Evolutionary conservation across 1,140 invertebrate genomes (phyloP).

Genomic region (Limonius californicus): DNA sequence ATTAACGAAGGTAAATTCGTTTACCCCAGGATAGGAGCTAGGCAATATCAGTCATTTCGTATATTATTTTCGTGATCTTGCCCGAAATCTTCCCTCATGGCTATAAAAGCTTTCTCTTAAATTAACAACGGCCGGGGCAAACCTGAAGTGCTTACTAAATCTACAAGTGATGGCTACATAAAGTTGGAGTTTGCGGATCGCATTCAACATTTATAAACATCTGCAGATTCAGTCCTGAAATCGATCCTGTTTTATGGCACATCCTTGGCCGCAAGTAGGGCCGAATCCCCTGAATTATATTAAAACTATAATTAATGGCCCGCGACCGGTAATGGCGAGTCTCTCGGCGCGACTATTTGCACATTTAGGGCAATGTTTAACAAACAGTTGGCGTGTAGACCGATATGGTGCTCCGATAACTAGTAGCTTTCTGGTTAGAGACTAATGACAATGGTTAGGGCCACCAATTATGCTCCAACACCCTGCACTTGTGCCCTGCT

Average conservation of each 20-base stretch:
- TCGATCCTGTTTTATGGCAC: not conserved
- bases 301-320: not conserved
- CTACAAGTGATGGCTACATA: conserved; percentile 14
- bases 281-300: conserved; percentile 7
- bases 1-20: not conserved
- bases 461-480: not conserved
- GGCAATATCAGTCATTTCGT: conserved; percentile 3
- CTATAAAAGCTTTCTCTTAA: conserved; percentile 9
- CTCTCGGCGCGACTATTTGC: too few relatives aligned
- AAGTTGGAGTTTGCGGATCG: conserved; percentile 8
- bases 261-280: not conserved
- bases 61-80: conserved; percentile 12
- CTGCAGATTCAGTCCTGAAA: conserved; percentile 2
- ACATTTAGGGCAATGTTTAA: too few relatives aligned
- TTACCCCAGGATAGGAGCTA: not conserved
- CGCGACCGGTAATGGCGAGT: too few relatives aligned
- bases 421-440: too few relatives aligned
- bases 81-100: not conserved
- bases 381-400: not conserved
- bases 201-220: conserved; percentile 13
- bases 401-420: not conserved
- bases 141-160: conserved; percentile 8
- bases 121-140: conserved; percentile 3
- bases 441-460: not conserved
- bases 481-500: not conserved